Evolutionary conservation across 1,140 invertebrate species (phyloP).

Genomic region (Sogatella furcifera): DNA sequence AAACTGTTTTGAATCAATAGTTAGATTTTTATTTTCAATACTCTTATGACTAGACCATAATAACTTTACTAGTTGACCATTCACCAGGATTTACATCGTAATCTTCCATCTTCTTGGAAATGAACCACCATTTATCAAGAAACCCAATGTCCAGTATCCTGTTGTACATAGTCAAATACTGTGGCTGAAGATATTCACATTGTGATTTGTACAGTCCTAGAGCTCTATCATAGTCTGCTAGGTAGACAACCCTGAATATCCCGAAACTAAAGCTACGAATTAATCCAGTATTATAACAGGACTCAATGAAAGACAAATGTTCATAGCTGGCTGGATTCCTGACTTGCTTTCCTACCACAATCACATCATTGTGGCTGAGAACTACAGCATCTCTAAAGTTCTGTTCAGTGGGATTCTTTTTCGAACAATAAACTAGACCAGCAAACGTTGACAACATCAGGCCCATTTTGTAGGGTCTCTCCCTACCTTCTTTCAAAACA

Average conservation of each 20-base stretch:
- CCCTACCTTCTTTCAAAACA: conserved; percentile 40
- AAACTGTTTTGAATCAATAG: too few relatives aligned
- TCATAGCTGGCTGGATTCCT: conserved; percentile 51
- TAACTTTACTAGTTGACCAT: conserved; percentile 24
- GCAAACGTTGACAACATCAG: conserved; percentile 31
- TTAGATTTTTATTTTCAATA: too few relatives aligned
- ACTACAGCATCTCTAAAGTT: conserved; percentile 47
- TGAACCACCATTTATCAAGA: conserved; percentile 58
- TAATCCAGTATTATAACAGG: conserved; percentile 51
- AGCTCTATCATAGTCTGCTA: conserved; percentile 50
- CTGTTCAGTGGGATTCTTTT: conserved; percentile 51
- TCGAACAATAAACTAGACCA: conserved; percentile 34
- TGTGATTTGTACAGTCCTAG: conserved; percentile 57
- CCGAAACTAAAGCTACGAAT: conserved; percentile 54
- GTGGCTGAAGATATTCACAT: conserved; percentile 57
- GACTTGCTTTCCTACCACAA: conserved; percentile 48
- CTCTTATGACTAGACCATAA: too few relatives aligned
- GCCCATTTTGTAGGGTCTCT: conserved; percentile 41
- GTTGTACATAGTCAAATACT: conserved; percentile 45
- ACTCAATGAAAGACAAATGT: conserved; percentile 48
- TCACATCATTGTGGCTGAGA: conserved; percentile 45
- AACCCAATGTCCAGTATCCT: conserved; percentile 66
- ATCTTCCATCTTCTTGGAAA: conserved; percentile 57
- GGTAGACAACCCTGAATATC: conserved; percentile 62
- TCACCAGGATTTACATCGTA: conserved; percentile 58